A percentile compares a stretch with the other conserved stretches of the same genome.
phyloP scores from a whole-genome alignment of 2,888 invertebrate genomes.

The Drosophila mimetica region DNA sequence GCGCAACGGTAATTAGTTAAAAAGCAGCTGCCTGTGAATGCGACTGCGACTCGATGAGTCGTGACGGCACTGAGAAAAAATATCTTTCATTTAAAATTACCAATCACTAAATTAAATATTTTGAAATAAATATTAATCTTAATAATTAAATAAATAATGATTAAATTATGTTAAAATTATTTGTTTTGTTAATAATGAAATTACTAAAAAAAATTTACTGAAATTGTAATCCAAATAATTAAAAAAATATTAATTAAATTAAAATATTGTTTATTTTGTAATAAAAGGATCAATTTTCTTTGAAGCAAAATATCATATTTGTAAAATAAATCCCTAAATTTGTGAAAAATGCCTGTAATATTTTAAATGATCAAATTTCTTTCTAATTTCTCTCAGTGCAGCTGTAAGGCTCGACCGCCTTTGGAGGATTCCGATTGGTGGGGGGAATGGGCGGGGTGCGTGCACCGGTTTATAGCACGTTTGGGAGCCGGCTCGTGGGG shows the following conservation, averaged over 20 bases:
- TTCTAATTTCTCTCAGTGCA: conserved; percentile 1
- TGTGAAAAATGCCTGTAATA: not conserved
- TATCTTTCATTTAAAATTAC: not conserved
- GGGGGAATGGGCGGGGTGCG: conserved; percentile 39
- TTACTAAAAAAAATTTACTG: no score
- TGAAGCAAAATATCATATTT: no score
- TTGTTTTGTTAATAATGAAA: no score
- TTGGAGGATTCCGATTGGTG: conserved; percentile 31
- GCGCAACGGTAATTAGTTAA: conserved; percentile 73
- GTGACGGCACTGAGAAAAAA: conserved; percentile 27
- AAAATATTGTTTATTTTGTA: no score
- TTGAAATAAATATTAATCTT: no score
- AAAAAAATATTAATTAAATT: no score
- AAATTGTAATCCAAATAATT: no score
- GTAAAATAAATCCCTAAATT: no score
- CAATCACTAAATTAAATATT: not conserved
- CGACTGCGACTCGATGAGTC: conserved; percentile 40
- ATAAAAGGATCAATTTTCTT: no score
- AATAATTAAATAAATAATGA: no score
- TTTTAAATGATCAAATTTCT: not conserved
- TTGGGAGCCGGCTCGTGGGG: conserved; percentile 33
- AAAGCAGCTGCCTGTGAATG: conserved; percentile 52
- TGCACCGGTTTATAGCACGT: conserved; percentile 68
- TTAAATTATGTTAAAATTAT: no score
- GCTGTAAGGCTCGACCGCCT: conserved; percentile 23